These are phyloP conservation scores for Pammene fasciana DNA, from an alignment of 2,888 invertebrate species.

Conservation along the genomic window DNA sequence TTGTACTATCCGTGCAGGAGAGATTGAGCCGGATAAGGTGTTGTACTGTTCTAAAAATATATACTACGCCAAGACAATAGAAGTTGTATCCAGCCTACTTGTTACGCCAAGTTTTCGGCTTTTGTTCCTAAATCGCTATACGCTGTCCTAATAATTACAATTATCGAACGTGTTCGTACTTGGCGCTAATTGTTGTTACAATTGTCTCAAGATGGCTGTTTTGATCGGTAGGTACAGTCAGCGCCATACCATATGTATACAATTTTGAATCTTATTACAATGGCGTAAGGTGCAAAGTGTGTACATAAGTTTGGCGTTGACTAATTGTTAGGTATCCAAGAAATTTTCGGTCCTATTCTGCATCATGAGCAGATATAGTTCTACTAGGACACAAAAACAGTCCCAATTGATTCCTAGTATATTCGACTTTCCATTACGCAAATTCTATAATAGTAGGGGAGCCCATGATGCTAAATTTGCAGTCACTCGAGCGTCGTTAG, in stretches of 20 bases:
- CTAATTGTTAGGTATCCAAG: too few relatives aligned
- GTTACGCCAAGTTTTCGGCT: constrained; percentile 51
- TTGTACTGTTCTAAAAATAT: constrained; percentile 10
- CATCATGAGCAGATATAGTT: too few relatives aligned
- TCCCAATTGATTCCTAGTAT: too few relatives aligned
- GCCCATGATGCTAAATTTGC: too few relatives aligned
- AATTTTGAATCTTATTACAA: neutral
- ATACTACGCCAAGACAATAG: constrained; percentile 28
- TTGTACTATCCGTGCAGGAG: too few relatives aligned
- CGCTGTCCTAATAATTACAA: constrained; percentile 27
- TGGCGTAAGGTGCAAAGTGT: neutral
- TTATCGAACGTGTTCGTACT: constrained; percentile 12
- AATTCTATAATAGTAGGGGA: too few relatives aligned
- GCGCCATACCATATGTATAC: neutral
- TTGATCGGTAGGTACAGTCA: neutral
- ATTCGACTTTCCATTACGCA: too few relatives aligned
- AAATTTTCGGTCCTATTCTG: too few relatives aligned
- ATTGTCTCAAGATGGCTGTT: neutral
- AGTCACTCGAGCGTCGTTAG: too few relatives aligned
- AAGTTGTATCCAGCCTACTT: constrained; percentile 26
- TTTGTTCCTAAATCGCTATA: constrained; percentile 49
- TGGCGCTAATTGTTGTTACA: constrained; percentile 8
- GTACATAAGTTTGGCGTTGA: too few relatives aligned
- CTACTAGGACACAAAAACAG: too few relatives aligned
- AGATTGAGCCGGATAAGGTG: neutral